Evolutionary conservation across 2,797 vertebrate species (phyloP), one percentile per base, ranked within the genome.

Genomic region (Cygnus olor): DNA sequence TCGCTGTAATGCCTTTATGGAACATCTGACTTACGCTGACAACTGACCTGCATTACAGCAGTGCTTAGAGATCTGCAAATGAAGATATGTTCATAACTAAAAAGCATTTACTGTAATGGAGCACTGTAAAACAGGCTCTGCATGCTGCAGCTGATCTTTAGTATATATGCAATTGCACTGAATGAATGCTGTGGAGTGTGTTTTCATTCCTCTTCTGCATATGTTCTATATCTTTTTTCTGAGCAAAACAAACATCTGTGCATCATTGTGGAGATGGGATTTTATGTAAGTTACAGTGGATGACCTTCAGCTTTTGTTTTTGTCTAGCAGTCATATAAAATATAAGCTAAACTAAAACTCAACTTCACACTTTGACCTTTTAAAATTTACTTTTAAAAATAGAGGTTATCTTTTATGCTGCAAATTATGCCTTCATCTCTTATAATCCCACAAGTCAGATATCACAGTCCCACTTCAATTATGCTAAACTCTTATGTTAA

Each of bases 381-480:
- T 57, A 72, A 89, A 89, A 93, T 83, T 85, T 95, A 88, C 66
- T 95, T 94, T 95, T 66, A 81, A 92, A 95, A 94, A 90, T 60
- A 95, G 94, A 95, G 95, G 95, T 95, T 95, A 95, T 89, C 65
- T 85, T 84, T 80, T 86, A 57, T 51, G 24, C 71, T 89, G 58
- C 58, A 95, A 96, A 95, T 96, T 95, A 96, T 79, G 92, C 96
- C 81, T 96, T 94, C 93, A 93, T 96, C 85, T 81, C 44, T 60
- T 93, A 93, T 91, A 96, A 95, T 96, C 96, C 96, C 96, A 72
- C 71, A 97, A 97, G 96, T 96, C 94, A 93, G 89, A 92, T 89
- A 96, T 95, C 86, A 81, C 66, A 89, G 96, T 97, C 96, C 96
- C 96, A 96, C 95, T 96, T 97, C 96, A 97, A 97, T 97, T 97